Evolutionary conservation across 2,888 invertebrate species (phyloP).

Genomic region (Tetanocera ferruginea): DNA sequence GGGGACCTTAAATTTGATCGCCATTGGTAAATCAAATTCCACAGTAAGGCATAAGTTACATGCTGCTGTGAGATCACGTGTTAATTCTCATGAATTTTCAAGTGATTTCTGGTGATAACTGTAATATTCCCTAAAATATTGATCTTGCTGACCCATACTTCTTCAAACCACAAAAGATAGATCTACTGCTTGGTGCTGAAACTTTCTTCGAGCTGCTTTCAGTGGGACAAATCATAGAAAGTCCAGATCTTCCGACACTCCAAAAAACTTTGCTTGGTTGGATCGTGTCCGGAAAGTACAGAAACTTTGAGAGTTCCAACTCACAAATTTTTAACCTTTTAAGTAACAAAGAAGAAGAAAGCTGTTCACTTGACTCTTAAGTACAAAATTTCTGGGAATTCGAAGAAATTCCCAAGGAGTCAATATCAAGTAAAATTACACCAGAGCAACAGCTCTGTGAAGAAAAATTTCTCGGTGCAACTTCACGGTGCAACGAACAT

Average conservation of each 20-base stretch:
- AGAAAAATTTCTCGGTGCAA: no score
- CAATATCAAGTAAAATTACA: no score
- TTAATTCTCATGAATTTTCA: no score
- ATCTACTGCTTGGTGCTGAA: constrained; percentile 27
- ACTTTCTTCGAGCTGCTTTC: constrained; percentile 20
- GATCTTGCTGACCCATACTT: constrained; percentile 33
- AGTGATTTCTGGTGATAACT: neutral
- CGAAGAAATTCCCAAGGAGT: no score
- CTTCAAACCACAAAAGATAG: no score
- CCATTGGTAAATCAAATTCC: no score
- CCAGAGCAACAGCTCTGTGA: no score
- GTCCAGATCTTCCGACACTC: constrained; percentile 14
- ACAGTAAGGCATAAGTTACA: no score
- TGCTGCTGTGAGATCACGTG: no score
- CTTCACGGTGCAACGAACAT: no score
- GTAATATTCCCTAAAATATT: constrained; percentile 26
- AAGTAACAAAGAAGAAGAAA: neutral
- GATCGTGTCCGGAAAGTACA: no score
- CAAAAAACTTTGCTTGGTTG: constrained; percentile 37
- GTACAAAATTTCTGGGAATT: constrained; percentile 38
- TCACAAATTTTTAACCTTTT: neutral
- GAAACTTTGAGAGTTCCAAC: neutral
- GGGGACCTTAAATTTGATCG: neutral
- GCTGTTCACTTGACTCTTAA: constrained; percentile 16
- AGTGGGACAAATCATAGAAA: constrained; percentile 23